Conservation (phyloP, 2,888 invertebrate species). For the Achlya flavicornis region DNA sequence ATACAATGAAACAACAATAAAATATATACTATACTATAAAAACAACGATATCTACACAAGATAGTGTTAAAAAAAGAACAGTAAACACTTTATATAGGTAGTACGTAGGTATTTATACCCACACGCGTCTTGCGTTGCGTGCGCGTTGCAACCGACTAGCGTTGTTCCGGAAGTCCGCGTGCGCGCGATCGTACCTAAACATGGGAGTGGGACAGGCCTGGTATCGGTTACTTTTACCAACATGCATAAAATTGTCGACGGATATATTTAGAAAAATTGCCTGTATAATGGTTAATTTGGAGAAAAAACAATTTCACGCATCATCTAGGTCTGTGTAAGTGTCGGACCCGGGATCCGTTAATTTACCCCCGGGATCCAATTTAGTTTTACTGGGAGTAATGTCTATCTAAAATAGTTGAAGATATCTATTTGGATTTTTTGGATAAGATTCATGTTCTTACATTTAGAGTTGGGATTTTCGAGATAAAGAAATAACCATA, state of each 20-base stretch:
- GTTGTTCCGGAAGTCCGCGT: too few species aligned
- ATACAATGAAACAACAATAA: too few species aligned
- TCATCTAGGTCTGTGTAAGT: conserved; percentile 46
- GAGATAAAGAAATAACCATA: too few species aligned
- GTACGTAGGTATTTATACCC: too few species aligned
- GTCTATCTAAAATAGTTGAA: conserved; percentile 2
- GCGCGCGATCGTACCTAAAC: too few species aligned
- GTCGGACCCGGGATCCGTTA: conserved; percentile 31
- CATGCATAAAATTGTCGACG: neutral
- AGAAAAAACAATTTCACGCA: conserved; percentile 53
- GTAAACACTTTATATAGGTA: too few species aligned
- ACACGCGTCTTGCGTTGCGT: too few species aligned
- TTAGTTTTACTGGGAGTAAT: conserved; percentile 24
- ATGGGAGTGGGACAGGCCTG: too few species aligned
- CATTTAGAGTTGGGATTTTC: neutral
- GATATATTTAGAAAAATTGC: neutral
- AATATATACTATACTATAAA: too few species aligned
- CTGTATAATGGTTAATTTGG: conserved; percentile 18
- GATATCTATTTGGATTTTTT: neutral
- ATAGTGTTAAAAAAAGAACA: too few species aligned
- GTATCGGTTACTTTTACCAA: neutral
- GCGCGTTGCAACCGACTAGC: too few species aligned
- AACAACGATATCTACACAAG: too few species aligned
- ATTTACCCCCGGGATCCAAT: conserved; percentile 37
- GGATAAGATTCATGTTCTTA: neutral